These are phyloP conservation scores for Todiramphus saurophagus DNA, from an alignment of 2,113 vertebrate genomes.

Conservation along the genomic window DNA sequence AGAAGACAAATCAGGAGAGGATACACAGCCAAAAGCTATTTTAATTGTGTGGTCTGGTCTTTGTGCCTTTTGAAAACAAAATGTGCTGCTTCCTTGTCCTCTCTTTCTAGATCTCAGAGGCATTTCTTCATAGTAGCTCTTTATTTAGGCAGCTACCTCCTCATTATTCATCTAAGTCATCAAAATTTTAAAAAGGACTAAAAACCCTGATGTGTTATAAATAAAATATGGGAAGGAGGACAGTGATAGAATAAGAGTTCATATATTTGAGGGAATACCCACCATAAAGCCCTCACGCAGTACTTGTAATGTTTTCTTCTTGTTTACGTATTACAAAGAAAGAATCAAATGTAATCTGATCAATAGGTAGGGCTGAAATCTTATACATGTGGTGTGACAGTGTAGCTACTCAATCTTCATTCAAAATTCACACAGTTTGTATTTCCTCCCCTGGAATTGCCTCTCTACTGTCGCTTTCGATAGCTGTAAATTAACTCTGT, in stretches of 20 bases:
- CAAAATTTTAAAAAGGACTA: conserved; percentile 72
- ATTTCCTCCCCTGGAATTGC: conserved; percentile 34
- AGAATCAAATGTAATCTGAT: not conserved
- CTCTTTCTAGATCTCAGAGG: not conserved
- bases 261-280: conserved; percentile 36
- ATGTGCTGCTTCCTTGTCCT: not conserved
- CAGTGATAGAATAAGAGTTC: conserved; percentile 59
- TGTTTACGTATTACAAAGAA: not conserved
- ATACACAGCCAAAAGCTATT: not conserved
- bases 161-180: conserved; percentile 70
- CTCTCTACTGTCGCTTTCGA: conserved; percentile 7
- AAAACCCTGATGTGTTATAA: conserved; percentile 61
- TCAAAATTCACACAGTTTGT: conserved; percentile 38
- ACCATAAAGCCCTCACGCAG: conserved; percentile 2
- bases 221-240: conserved; percentile 66
- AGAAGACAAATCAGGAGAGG: not conserved
- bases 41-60: not conserved
- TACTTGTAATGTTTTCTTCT: conserved; percentile 11
- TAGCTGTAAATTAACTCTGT: conserved; percentile 48
- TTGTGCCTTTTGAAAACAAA: not conserved
- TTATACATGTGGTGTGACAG: not conserved
- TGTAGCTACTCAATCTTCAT: not conserved
- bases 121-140: conserved; percentile 3
- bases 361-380: conserved; percentile 17
- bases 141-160: conserved; percentile 53